Base-by-base conservation (phyloP, 2,797 vertebrate species). In the Pagetopsis macropterus region DNA sequence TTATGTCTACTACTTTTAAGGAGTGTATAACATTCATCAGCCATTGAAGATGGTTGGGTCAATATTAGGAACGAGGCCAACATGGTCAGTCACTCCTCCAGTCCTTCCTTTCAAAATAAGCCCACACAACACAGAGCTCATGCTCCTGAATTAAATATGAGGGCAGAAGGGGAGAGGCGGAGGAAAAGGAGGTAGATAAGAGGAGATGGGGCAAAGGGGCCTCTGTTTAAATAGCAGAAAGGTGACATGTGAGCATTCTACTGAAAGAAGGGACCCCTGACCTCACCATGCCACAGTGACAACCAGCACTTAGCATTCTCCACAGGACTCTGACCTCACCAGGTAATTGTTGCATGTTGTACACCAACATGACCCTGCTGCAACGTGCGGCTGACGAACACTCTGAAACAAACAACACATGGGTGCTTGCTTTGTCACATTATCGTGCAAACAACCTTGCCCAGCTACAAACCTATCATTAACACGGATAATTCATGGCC, bases 261-360 rank as follows among this genome's bases (percentile, higher is more conserved):
- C 75, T 46, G 70, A 17, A 72, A 78, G 59, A 70, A 51, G 70
- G 65, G 82, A 88, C 87, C 89, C 58, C 84, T 92, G 90, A 94
- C 92, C 90, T 78, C 75, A 49, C 58, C 63, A 57, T 48, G 83
- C 82, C 76, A 82, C 55, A 5, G 71, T 79, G 82, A 89, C 85
- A 86, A 84, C 80, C 73, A 70, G 76, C 63, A 86, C 76, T 93
- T 92, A 90, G 89, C 86, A 79, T 87, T 88, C 91, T 86, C 90
- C 70, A 59, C 87, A 74, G 89, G 86, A 83, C 85, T 76, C 79
- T 33, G 68, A 85, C 82, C 82, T 79, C 76, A 33, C 56, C 84
- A 87, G 89, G 88, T 94, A 92, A 94, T 92, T 93, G 89, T 90
- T 87, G 87, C 76, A 60, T 87, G 89, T 93, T 94, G 92, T 91